These are phyloP conservation scores for Ormyrus pomaceus DNA, from an alignment of 2,888 invertebrate genomes.

Conservation along the genomic window DNA sequence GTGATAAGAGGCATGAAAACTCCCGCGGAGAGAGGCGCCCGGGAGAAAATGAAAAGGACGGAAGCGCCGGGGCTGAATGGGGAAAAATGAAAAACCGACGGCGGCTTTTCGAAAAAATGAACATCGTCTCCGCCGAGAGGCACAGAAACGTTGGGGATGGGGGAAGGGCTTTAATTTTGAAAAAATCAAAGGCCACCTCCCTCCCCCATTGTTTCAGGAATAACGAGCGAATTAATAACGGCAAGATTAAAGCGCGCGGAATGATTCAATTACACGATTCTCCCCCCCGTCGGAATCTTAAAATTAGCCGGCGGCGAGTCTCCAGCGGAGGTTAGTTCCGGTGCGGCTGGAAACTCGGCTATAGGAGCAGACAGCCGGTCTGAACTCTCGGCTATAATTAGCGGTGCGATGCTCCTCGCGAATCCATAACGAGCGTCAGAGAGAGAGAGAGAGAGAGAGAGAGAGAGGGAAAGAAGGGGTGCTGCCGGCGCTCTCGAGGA, in stretches of 20 bases:
- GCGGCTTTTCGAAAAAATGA: too few species aligned
- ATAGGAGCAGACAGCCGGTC: not conserved
- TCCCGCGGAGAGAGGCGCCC: constrained; percentile 54
- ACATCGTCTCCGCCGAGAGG: too few species aligned
- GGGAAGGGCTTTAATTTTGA: too few species aligned
- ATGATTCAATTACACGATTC: not conserved
- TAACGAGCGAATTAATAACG: not conserved
- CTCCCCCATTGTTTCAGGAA: not conserved
- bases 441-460: not conserved
- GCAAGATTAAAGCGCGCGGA: not conserved
- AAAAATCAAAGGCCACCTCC: too few species aligned
- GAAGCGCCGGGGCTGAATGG: constrained; percentile 52
- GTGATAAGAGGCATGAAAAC: constrained; percentile 24
- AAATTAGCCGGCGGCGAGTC: constrained; percentile 1
- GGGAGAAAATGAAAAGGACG: constrained; percentile 35
- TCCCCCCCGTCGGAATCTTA: not conserved
- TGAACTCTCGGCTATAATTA: constrained; percentile 27
- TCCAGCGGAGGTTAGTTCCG: constrained; percentile 34
- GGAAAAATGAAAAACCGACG: constrained; percentile 43
- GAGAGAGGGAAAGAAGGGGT: too few species aligned
- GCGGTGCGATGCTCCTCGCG: constrained; percentile 2
- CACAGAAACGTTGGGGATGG: too few species aligned
- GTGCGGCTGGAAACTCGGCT: constrained; percentile 26
- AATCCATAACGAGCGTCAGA: not conserved
- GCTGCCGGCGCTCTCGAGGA: not conserved